A percentile compares a stretch with the other conserved stretches of the same genome.
Conservation (phyloP, 2,888 invertebrate species). For the Hypomecis atomaria region DNA sequence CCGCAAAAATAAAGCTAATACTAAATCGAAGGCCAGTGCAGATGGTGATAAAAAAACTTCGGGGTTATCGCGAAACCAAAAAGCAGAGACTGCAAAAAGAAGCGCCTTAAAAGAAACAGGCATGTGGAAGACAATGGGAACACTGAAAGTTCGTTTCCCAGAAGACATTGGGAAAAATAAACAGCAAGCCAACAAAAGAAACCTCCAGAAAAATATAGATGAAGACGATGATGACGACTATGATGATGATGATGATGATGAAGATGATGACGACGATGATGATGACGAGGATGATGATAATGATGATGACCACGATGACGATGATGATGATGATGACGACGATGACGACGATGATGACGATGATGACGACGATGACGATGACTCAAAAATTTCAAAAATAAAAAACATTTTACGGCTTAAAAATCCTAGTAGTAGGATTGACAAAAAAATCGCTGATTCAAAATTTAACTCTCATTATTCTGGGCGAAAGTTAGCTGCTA, state of each 20-base stretch:
- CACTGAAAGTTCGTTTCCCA: constrained; percentile 64
- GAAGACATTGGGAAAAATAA: constrained; percentile 49
- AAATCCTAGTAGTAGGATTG: constrained; percentile 45
- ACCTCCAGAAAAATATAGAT: constrained; percentile 47
- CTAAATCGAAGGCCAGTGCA: constrained; percentile 81
- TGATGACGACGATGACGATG: constrained; percentile 70
- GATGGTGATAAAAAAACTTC: constrained; percentile 74
- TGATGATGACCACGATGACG: constrained; percentile 58
- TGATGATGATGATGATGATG: constrained; percentile 63
- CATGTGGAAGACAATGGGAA: constrained; percentile 66
- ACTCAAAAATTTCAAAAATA: constrained; percentile 49
- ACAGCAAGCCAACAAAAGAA: constrained; percentile 39
- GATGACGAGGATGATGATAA: constrained; percentile 74
- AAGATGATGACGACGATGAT: constrained; percentile 79
- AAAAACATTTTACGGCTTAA: constrained; percentile 52
- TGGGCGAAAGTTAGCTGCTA: constrained; percentile 43
- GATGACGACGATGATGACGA: constrained; percentile 75
- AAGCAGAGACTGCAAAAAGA: constrained; percentile 50
- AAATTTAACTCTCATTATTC: constrained; percentile 55
- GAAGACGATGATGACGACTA: constrained; percentile 49
- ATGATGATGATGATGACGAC: constrained; percentile 60
- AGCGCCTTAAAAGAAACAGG: constrained; percentile 49
- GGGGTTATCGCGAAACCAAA: constrained; percentile 61
- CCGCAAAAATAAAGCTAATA: constrained; percentile 76
- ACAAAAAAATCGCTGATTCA: constrained; percentile 35